Base-by-base conservation (phyloP, 2,888 invertebrate genomes). In the Koerneria pararmatus region DNA sequence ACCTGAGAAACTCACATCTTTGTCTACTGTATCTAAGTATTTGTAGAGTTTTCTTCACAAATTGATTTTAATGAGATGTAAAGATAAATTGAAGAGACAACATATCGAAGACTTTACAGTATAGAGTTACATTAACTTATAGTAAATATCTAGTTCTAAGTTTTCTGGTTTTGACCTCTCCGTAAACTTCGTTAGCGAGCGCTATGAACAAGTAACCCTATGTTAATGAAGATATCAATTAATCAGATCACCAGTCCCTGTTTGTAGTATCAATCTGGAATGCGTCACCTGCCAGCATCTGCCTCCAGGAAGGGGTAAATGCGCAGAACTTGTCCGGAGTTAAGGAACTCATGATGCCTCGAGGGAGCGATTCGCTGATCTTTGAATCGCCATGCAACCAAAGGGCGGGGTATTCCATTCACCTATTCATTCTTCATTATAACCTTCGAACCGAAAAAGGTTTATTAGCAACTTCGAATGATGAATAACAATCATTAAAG, bases 241-340 rank as follows among this genome's bases (percentile, higher is more conserved):
- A n/a, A n/a, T n/a, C n/a, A n/a, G n/a, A n/a, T n/a, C n/a, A n/a
- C n/a, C n/a, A 58, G 27, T 58, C 2, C 34, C 1, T 54, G 27
- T 29, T 27, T 29, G 8, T n/a, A 51, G 22, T 51, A 24, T 27
- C 54, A 54, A 35, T 32, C 32, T 34, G 19, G 4, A 68, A 31
- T 48, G 56, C 27, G 63, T 65, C 67, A 82, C 70, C 66, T 66
- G 34, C 82, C 82, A 56, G 72, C 76, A 65, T 82, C 81, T 8
- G 71, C 70, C 53, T 78, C 78, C 65, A 83, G 65, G 64, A 82
- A 77, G 6, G 82, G 82, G 63, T 77, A 82, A 51, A 82, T 75
- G 58, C 66, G 69, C 48, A 82, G 67, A 31, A 75, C 69, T 5
- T 74, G 69, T 35, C 72, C 65, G 15, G 68, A 72, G 32, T 73